Percentiles rank a stretch among this genome's conserved stretches.
Evolutionary conservation across 2,797 vertebrate species (phyloP).

Genomic region (Jordanella pulchra): DNA sequence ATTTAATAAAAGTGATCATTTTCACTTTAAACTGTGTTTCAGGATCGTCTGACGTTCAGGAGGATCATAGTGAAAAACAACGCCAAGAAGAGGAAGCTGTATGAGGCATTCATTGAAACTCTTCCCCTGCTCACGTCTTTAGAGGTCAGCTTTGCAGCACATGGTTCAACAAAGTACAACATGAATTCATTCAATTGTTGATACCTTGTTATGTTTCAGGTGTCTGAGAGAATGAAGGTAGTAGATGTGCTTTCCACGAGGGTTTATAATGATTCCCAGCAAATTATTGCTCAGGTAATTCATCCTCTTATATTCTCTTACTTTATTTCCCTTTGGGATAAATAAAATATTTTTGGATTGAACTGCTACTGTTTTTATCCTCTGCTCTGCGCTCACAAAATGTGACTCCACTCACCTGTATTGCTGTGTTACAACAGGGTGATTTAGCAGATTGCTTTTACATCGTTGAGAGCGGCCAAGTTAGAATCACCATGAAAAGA

Average conservation of each 20-base stretch:
- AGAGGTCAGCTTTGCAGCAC: conserved; percentile 80
- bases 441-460: conserved; percentile 97
- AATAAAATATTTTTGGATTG: too few relatives aligned
- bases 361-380: conserved; percentile 1
- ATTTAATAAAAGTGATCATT: background rate
- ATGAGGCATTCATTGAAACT: conserved; percentile 97
- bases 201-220: conserved; percentile 69
- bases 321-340: too few relatives aligned
- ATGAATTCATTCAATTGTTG: conserved; percentile 6
- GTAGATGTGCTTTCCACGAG: conserved; percentile 96
- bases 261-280: conserved; percentile 90
- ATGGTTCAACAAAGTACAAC: background rate
- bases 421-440: conserved; percentile 76
- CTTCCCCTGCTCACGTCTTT: conserved; percentile 96
- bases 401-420: background rate
- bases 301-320: too few relatives aligned
- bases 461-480: conserved; percentile 98
- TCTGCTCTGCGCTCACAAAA: background rate
- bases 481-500: conserved; percentile 96
- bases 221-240: conserved; percentile 98
- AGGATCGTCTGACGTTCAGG: conserved; percentile 98
- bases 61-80: conserved; percentile 99
- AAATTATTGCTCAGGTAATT: conserved; percentile 96
- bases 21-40: conserved; percentile 49
- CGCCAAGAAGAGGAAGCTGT: conserved; percentile 97